Conservation (phyloP, 1,140 invertebrate genomes). For the Drosophila kurseongensis region DNA sequence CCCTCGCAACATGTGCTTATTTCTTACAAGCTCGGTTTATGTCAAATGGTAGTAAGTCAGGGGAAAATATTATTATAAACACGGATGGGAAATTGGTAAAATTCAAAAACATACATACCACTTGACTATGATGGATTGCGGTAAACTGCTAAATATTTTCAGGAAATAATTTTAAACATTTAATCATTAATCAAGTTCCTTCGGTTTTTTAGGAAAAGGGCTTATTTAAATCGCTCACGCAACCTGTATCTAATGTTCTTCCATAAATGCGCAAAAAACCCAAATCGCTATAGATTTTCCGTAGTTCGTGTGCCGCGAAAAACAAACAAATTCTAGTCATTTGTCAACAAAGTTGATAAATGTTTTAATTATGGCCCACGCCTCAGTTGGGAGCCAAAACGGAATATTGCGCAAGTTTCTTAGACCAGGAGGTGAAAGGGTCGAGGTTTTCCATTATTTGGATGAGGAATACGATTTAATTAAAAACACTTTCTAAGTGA, state of each 20-base stretch:
- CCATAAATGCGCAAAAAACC: slow-evolving; percentile 25
- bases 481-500: slow-evolving; percentile 16
- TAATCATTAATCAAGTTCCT: slow-evolving; percentile 16
- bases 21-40: slow-evolving; percentile 9
- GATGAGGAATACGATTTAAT: slow-evolving; percentile 17
- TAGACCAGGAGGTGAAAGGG: slow-evolving; percentile 35
- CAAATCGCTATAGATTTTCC: slow-evolving; percentile 28
- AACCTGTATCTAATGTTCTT: slow-evolving; percentile 28
- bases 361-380: slow-evolving; percentile 56
- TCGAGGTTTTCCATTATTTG: not conserved
- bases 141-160: not conserved
- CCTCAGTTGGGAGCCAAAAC: slow-evolving; percentile 6
- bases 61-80: not conserved
- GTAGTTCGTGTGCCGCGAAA: not conserved
- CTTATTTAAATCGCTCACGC: slow-evolving; percentile 32
- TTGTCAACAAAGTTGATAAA: slow-evolving; percentile 60
- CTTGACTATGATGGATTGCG: slow-evolving; percentile 25
- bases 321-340: slow-evolving; percentile 44
- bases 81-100: slow-evolving; percentile 5
- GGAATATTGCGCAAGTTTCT: slow-evolving; percentile 26
- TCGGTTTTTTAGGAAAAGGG: not conserved
- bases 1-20: slow-evolving; percentile 18
- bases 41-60: not conserved
- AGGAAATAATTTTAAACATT: not conserved
- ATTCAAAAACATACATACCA: slow-evolving; percentile 1